Evolutionary conservation across 2,797 vertebrate species (phyloP), one percentile per base, ranked within the genome.

Genomic region (Sebastes baramenuke): DNA sequence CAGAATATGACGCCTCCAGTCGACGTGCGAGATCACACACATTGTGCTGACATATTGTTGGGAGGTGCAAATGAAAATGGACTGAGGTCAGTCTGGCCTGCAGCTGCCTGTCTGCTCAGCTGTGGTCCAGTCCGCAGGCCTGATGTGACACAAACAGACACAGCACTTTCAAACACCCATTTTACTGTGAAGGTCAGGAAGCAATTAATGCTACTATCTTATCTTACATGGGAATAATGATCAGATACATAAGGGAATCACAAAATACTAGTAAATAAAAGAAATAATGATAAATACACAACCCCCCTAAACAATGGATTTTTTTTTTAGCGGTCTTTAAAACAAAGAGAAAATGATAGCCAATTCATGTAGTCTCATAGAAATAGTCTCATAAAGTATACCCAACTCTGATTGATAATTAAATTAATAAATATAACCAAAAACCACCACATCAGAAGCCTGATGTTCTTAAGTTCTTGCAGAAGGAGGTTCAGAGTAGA

Each of bases 81-180:
- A 65, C 64, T 60, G 52, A 71, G 74, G 49, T 73, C 75, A 56
- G 55, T 16, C 18, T 5, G 25, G 36, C 49, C 46, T 54, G 42
- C 71, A 70, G 70, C 68, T 30, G 30, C 11, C n/a, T 62, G 78
- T 75, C 67, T 80, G 72, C 61, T 80, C 70, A 78, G 65, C 71
- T 75, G 58, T 24, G 68, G 18, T 42, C 16, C 14, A 29, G 36
- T 20, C 72, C 52, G 11, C 2, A 55, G 49, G 72, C 25, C 16
- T 20, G 30, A 64, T 36, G 22, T 16, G 8, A 42, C 80, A 64
- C 75, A 64, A 9, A 77, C 75, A 68, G 8, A 34, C 13, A 75
- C 32, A 14, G 27, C 18, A n/a, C 27, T 46, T 46, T 16, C 42
- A 46, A 55, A 55, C 22, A 55, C 22, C 54, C 54, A 24, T 58